phyloP scores from a whole-genome alignment of 1,140 invertebrate genomes.

The Subanguina moxae region DNA sequence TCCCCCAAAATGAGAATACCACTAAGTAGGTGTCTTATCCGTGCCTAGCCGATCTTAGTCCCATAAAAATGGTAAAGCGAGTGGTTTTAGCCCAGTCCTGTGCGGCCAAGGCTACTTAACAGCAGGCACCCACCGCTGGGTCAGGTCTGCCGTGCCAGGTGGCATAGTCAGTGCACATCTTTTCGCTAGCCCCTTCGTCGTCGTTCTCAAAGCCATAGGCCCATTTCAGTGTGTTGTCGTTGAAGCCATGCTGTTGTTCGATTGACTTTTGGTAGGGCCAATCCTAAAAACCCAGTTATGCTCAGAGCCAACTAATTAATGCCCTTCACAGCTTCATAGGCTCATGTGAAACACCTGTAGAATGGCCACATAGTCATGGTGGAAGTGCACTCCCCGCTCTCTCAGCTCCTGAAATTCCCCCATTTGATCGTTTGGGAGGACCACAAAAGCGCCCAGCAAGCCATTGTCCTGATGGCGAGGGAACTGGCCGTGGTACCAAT shows the following conservation, averaged over 20 bases:
- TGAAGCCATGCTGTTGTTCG: neutral
- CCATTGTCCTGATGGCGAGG: conserved; percentile 6
- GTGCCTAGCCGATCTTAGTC: no score
- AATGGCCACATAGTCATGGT: conserved; percentile 10
- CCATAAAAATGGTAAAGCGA: no score
- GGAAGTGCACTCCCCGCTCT: neutral
- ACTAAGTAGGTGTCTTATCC: no score
- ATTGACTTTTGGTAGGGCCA: conserved; percentile 1
- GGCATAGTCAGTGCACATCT: conserved; percentile 4
- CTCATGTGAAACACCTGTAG: conserved; percentile 1
- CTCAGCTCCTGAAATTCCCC: neutral
- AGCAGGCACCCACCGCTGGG: no score
- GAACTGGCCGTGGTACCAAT: conserved; percentile 14
- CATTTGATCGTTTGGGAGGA: conserved; percentile 1
- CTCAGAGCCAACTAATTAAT: no score
- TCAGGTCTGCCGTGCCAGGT: neutral
- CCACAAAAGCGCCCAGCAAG: conserved; percentile 7
- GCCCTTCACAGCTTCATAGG: no score
- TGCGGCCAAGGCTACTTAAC: no score
- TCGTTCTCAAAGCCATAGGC: conserved; percentile 4
- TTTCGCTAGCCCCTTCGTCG: neutral
- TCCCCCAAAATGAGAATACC: no score
- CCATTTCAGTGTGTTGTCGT: conserved; percentile 3
- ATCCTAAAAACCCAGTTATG: neutral
- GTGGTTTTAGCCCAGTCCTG: no score